A percentile compares a stretch with the other conserved stretches of the same genome.
Conservation (phyloP, 2,888 invertebrate species). For the Cheilosia variabilis region DNA sequence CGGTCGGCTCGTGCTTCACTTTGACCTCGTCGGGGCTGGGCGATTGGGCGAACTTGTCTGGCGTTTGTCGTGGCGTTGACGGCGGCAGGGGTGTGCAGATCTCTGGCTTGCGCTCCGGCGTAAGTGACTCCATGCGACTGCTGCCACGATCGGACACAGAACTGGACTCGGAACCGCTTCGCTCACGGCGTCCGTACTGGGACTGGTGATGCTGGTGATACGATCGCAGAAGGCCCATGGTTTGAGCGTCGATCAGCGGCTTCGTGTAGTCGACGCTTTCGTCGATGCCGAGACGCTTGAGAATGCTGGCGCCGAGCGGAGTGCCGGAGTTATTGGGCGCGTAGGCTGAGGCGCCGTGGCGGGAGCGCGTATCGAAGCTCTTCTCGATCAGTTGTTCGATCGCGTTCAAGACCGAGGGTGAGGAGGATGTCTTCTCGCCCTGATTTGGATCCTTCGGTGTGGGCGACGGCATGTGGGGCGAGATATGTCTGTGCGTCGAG, state of each 20-base stretch:
- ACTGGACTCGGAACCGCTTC: conserved; percentile 95
- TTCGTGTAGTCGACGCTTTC: conserved; percentile 97
- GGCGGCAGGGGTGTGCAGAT: conserved; percentile 79
- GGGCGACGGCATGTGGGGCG: conserved; percentile 87
- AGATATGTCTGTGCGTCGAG: conserved; percentile 88
- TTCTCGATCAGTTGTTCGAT: conserved; percentile 98
- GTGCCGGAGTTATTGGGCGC: conserved; percentile 86
- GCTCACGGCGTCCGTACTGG: conserved; percentile 87
- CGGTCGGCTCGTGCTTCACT: conserved; percentile 81
- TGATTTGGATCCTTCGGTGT: conserved; percentile 85
- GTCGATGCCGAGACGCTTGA: conserved; percentile 95
- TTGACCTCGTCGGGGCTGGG: conserved; percentile 79
- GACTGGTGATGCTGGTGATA: conserved; percentile 90
- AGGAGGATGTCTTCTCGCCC: conserved; percentile 88
- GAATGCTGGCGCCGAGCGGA: conserved; percentile 94
- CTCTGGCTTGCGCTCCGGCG: conserved; percentile 91
- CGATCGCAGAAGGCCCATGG: conserved; percentile 91
- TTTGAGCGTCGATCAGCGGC: conserved; percentile 94
- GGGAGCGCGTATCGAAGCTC: conserved; percentile 95
- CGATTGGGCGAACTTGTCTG: conserved; percentile 81
- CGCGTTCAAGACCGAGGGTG: conserved; percentile 96
- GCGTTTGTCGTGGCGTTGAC: conserved; percentile 85
- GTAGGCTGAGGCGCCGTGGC: conserved; percentile 84
- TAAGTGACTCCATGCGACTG: conserved; percentile 91
- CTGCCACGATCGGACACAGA: conserved; percentile 93